A percentile compares a stretch with the other conserved stretches of the same genome.
These are phyloP conservation scores for Drosophila eohydei DNA, from an alignment of 2,888 invertebrate genomes.

Conservation along the genomic window DNA sequence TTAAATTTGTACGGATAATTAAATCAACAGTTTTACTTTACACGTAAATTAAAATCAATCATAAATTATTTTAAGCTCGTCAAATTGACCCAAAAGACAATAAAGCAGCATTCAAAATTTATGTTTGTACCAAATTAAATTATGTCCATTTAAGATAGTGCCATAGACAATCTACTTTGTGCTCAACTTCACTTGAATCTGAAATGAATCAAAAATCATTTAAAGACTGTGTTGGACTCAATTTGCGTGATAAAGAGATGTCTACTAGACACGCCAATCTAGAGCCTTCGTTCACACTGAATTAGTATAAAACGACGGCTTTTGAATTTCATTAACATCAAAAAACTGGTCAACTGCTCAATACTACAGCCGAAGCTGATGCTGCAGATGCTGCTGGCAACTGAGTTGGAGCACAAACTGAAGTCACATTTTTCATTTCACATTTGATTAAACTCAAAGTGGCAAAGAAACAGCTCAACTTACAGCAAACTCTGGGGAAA, in stretches of 20 bases:
- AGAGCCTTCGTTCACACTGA: slow-evolving; percentile 6
- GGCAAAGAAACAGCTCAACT: neutral
- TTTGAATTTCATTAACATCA: slow-evolving; percentile 78
- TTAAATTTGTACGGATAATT: no score
- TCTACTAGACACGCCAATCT: slow-evolving; percentile 49
- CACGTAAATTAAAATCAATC: no score
- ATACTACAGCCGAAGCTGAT: slow-evolving; percentile 16
- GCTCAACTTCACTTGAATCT: neutral
- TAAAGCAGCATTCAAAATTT: no score
- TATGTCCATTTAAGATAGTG: neutral
- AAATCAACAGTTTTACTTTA: no score
- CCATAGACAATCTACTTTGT: neutral
- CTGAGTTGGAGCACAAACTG: slow-evolving; percentile 7
- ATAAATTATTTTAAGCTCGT: no score
- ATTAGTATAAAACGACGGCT: slow-evolving; percentile 41
- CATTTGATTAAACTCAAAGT: slow-evolving; percentile 12
- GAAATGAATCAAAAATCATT: slow-evolving; percentile 3
- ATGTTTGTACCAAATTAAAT: neutral
- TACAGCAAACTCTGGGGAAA: neutral
- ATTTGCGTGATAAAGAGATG: slow-evolving; percentile 42
- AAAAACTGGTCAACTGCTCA: slow-evolving; percentile 61
- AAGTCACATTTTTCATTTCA: slow-evolving; percentile 6
- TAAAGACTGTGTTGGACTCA: slow-evolving; percentile 11
- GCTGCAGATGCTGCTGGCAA: slow-evolving; percentile 12
- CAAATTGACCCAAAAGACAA: no score